Evolutionary conservation across 2,888 invertebrate genomes (phyloP).

Genomic region (Hirudinaria manillensis): DNA sequence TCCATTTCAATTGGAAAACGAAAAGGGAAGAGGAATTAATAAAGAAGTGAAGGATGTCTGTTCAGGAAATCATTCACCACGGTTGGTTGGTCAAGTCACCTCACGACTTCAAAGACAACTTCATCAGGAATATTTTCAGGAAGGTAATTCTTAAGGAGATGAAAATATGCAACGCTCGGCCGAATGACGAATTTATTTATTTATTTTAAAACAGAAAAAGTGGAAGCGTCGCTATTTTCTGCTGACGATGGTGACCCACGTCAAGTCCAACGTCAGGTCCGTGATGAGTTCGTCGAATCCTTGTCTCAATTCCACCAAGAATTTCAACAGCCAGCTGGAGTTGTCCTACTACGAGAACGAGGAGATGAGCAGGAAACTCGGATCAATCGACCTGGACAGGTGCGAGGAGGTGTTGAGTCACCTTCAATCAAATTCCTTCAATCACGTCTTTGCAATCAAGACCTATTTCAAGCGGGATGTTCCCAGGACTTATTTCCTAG

Average conservation of each 20-base stretch:
- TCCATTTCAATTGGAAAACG: too few relatives aligned
- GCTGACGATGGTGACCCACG: slow-evolving; percentile 2
- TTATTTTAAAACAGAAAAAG: slow-evolving; percentile 6
- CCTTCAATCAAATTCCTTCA: slow-evolving; percentile 9
- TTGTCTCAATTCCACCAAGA: neutral
- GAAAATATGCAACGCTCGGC: neutral
- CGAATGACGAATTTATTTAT: neutral
- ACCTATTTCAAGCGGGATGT: slow-evolving; percentile 6
- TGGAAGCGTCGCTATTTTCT: slow-evolving; percentile 29
- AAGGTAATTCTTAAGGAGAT: neutral
- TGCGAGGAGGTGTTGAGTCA: slow-evolving; percentile 27
- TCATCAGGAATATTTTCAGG: slow-evolving; percentile 4
- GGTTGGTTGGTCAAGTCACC: slow-evolving; percentile 29
- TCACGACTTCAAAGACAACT: slow-evolving; percentile 5
- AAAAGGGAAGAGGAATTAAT: too few relatives aligned
- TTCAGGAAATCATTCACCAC: slow-evolving; percentile 23
- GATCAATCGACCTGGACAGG: slow-evolving; percentile 19
- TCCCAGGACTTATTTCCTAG: slow-evolving; percentile 23
- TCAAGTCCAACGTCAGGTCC: neutral
- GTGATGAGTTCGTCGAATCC: slow-evolving; percentile 1
- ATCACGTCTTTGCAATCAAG: slow-evolving; percentile 27
- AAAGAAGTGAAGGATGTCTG: neutral
- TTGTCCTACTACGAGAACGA: slow-evolving; percentile 28
- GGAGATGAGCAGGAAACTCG: neutral
- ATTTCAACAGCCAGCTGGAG: slow-evolving; percentile 11